phyloP scores from a whole-genome alignment of 1,140 invertebrate genomes.

The Sinella curviseta region DNA sequence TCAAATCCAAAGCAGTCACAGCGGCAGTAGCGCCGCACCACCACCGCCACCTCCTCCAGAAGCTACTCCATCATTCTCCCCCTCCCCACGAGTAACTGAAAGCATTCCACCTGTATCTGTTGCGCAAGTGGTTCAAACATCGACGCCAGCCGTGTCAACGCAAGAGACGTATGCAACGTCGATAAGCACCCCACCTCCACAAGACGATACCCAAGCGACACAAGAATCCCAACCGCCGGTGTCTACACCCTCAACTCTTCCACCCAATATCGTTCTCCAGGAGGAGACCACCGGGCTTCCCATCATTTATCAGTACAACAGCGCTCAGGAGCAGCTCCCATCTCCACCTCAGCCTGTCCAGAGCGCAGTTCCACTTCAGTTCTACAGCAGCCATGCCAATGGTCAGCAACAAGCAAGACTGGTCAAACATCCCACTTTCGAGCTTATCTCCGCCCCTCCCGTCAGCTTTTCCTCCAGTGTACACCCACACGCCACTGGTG shows the following conservation, averaged over 20 bases:
- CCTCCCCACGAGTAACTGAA: background rate
- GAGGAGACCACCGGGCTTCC: background rate
- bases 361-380: background rate
- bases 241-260: too few relatives aligned
- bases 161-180: too few relatives aligned
- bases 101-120: background rate
- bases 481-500: background rate
- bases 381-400: background rate
- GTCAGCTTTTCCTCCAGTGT: background rate
- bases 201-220: background rate
- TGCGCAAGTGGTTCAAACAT: background rate
- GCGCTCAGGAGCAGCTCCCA: background rate
- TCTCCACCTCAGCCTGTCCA: background rate
- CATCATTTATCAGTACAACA: constrained; percentile 10
- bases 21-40: background rate
- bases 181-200: background rate
- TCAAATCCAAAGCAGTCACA: background rate
- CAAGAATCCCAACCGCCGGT: background rate
- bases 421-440: constrained; percentile 10
- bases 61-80: background rate
- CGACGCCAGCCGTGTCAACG: too few relatives aligned
- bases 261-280: too few relatives aligned
- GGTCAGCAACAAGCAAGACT: background rate
- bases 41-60: background rate
- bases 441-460: constrained; percentile 13